A percentile compares a stretch with the other conserved stretches of the same genome.
Conservation (phyloP, 2,888 invertebrate genomes). For the Seladonia tumulorum region DNA sequence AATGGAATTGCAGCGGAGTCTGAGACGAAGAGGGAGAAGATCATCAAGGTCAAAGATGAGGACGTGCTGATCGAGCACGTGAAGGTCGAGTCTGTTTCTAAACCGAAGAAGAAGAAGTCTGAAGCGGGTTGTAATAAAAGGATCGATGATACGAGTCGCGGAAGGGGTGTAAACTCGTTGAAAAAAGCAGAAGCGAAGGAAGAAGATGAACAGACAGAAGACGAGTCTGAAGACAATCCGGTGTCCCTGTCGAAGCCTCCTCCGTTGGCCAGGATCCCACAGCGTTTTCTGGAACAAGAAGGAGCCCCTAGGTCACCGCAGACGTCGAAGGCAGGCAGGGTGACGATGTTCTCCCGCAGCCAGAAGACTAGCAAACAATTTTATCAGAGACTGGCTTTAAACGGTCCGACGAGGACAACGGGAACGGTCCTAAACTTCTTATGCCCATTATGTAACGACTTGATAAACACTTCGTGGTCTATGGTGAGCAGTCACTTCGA, state of each 20-base stretch:
- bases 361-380: conserved; percentile 29
- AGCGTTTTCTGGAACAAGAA: conserved; percentile 32
- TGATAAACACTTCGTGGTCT: conserved; percentile 77
- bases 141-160: not conserved
- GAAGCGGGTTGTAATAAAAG: not conserved
- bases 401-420: conserved; percentile 62
- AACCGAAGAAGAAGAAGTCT: not conserved
- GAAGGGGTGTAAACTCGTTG: not conserved
- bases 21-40: not conserved
- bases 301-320: not conserved
- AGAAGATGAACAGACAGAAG: not conserved
- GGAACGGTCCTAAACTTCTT: conserved; percentile 68
- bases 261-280: conserved; percentile 67
- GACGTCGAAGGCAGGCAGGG: not conserved
- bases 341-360: not conserved
- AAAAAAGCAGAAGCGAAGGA: not conserved
- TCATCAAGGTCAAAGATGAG: not conserved
- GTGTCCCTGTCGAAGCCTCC: conserved; percentile 53
- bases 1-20: not conserved
- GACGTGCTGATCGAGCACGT: not conserved
- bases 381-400: conserved; percentile 75
- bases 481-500: conserved; percentile 75
- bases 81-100: not conserved
- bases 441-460: conserved; percentile 79
- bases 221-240: not conserved